Base-by-base conservation (phyloP, 2,888 invertebrate genomes). In the Eueremaeus valkanovi region DNA sequence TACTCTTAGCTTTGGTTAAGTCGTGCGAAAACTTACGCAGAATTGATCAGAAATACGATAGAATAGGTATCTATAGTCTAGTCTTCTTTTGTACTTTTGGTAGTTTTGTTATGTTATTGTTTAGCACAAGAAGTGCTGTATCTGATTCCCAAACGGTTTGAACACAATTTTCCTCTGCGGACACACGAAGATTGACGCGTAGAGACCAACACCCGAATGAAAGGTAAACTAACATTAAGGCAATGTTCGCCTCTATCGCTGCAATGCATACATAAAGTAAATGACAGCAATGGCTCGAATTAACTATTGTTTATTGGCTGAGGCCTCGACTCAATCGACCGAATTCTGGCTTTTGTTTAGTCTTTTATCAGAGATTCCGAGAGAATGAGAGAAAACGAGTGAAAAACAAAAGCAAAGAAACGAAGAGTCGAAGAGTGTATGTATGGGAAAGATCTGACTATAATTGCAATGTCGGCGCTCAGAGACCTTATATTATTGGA, bases 291-390 rank as follows among this genome's bases (percentile, higher is more conserved):
- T 29, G 63, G 3, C 40, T 68, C 16, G 42, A 40, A 68, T 68
- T 68, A 68, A 68, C 68, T 68, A 36, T 68, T 68, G 68, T 68
- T 68, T 68, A 68, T 68, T 40, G 36, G 42, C 42, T 63, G 27
- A 63, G 33, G 18, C 11, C 31, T 63, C 1, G 63, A 55, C 24
- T 55, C 24, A 27, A 21, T 55, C 11, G 31, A 61, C 16, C 6
- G 13, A 33, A 61, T 29, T 61, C n/a, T 8, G 11, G 33, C 63
- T n/a, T 31, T 63, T 63, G 24, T 68, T 42, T 68, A 9, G n/a
- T 18, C 6, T 68, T 68, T 42, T 36, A 68, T 68, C 24, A 1
- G 21, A n/a, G 51, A 51, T 29, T 66, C 21, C 16, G 27, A 29
- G 33, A 33, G 31, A 61, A 31, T 61, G 27, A 18, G 5, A 61